Evolutionary conservation across 2,888 invertebrate genomes (phyloP).

Genomic region (Epirrita christyi): DNA sequence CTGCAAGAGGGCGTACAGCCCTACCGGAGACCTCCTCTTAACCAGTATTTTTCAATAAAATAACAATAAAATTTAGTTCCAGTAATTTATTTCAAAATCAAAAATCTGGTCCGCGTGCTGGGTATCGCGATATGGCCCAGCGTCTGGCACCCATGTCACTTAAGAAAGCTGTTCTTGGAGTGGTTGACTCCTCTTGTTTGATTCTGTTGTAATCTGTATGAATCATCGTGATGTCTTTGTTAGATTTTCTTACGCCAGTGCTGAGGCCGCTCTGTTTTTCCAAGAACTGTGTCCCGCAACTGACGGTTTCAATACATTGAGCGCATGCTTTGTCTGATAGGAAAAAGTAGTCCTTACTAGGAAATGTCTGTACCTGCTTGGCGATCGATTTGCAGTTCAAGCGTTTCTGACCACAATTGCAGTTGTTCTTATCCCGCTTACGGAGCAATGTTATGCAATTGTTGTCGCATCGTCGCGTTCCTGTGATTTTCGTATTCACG

Average conservation of each 20-base stretch:
- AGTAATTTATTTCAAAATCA: slow-evolving; percentile 32
- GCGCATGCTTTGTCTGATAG: slow-evolving; percentile 59
- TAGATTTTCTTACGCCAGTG: slow-evolving; percentile 11
- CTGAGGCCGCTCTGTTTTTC: slow-evolving; percentile 28
- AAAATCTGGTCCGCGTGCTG: slow-evolving; percentile 68
- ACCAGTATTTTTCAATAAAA: too few relatives aligned
- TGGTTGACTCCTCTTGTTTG: slow-evolving; percentile 9
- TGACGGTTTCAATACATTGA: slow-evolving; percentile 42
- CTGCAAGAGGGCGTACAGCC: too few relatives aligned
- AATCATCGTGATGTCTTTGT: slow-evolving; percentile 14
- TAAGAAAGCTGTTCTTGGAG: slow-evolving; percentile 7
- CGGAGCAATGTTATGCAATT: slow-evolving; percentile 59
- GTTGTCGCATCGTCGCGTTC: slow-evolving; percentile 53
- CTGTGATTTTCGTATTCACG: slow-evolving; percentile 57
- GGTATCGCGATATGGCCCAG: slow-evolving; percentile 63
- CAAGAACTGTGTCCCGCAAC: slow-evolving; percentile 52
- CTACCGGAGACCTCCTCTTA: too few relatives aligned
- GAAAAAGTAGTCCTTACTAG: slow-evolving; percentile 28
- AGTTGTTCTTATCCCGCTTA: slow-evolving; percentile 47
- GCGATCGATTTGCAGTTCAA: slow-evolving; percentile 33
- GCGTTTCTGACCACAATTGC: slow-evolving; percentile 46
- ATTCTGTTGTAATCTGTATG: slow-evolving; percentile 6
- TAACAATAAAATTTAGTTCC: background rate
- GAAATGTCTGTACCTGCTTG: slow-evolving; percentile 54
- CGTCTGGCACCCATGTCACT: slow-evolving; percentile 48